Conservation (phyloP, 2,113 vertebrate species). For the Trogon melanurus region DNA sequence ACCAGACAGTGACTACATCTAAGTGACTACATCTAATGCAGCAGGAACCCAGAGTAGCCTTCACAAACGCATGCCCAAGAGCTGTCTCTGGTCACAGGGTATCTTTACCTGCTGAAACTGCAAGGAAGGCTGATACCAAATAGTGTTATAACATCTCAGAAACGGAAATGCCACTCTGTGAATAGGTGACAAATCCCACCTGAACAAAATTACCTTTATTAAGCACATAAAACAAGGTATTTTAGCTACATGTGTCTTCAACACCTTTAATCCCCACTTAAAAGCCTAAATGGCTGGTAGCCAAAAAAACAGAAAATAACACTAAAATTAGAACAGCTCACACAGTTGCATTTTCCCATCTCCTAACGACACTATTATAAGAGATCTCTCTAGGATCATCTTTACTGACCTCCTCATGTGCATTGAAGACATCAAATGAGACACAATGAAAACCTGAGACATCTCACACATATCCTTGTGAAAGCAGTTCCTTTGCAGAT, state of each 20-base stretch:
- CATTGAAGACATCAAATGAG: not conserved
- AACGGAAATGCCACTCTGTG: not conserved
- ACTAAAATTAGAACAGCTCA: not conserved
- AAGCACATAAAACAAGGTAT: not conserved
- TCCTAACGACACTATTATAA: not conserved
- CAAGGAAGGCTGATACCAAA: not conserved
- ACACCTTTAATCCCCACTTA: not conserved
- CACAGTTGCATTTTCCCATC: not conserved
- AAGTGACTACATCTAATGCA: not conserved
- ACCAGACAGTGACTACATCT: not conserved
- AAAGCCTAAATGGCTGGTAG: not conserved
- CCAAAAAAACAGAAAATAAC: not conserved
- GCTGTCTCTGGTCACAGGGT: not conserved
- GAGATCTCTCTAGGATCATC: not conserved
- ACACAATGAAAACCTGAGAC: not conserved
- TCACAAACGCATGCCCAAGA: not conserved
- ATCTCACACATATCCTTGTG: not conserved
- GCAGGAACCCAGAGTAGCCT: not conserved
- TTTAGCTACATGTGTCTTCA: not conserved
- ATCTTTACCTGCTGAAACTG: not conserved
- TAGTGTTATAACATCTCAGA: not conserved
- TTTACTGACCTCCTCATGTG: not conserved
- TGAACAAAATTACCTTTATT: slow-evolving; percentile 8
- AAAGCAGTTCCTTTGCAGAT: not conserved
- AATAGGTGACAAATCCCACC: not conserved